Evolutionary conservation across 2,797 vertebrate genomes (phyloP).

Genomic region (Takifugu rubripes): DNA sequence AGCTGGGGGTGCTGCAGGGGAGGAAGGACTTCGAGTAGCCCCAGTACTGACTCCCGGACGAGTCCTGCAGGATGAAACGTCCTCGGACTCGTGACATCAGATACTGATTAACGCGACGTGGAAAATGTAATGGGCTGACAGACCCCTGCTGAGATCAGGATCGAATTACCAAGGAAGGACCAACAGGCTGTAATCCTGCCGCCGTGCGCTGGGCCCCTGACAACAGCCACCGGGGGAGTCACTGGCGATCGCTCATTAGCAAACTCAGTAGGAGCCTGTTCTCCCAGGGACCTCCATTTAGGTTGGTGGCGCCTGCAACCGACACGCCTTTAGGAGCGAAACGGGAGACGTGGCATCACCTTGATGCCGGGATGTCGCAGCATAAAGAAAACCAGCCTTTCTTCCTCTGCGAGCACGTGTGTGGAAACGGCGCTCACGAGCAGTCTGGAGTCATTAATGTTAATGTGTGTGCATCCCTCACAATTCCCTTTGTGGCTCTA

Average conservation of each 20-base stretch:
- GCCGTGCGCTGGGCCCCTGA: constrained; percentile 55
- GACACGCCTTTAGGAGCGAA: constrained; percentile 22
- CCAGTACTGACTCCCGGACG: constrained; percentile 17
- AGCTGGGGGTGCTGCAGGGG: constrained; percentile 50
- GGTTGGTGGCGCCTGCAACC: constrained; percentile 44
- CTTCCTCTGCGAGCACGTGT: constrained; percentile 35
- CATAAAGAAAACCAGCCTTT: constrained; percentile 23
- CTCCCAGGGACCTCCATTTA: constrained; percentile 45
- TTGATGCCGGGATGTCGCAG: constrained; percentile 26
- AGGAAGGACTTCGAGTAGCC: constrained; percentile 48
- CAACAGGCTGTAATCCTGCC: constrained; percentile 63
- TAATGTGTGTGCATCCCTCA: constrained; percentile 77
- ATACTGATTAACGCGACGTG: constrained; percentile 67
- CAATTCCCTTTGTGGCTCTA: constrained; percentile 76
- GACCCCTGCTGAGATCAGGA: constrained; percentile 59
- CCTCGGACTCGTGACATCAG: constrained; percentile 46
- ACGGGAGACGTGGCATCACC: constrained; percentile 31
- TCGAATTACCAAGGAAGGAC: constrained; percentile 63
- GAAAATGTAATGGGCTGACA: constrained; percentile 66
- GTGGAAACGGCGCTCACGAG: constrained; percentile 49
- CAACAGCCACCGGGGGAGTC: constrained; percentile 65
- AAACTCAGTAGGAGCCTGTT: constrained; percentile 69
- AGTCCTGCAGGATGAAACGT: constrained; percentile 29
- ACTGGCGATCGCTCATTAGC: constrained; percentile 78
- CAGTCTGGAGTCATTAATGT: constrained; percentile 78